Evolutionary conservation across 2,888 invertebrate species (phyloP).

Genomic region (Eurytoma californica): DNA sequence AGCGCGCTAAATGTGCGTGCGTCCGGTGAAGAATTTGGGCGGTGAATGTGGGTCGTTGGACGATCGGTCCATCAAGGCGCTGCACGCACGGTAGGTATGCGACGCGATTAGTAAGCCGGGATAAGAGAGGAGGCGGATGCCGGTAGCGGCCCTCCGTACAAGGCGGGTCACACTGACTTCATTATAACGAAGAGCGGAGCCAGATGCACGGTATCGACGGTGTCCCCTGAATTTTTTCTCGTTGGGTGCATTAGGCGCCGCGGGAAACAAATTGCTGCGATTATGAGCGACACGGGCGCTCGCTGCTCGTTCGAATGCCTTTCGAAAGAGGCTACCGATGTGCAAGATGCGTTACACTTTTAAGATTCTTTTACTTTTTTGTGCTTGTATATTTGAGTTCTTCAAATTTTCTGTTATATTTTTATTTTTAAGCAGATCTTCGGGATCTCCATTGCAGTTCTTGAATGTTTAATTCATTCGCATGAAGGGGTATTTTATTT

Average conservation of each 20-base stretch:
- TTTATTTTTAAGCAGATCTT: no score
- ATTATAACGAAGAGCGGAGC: slow-evolving; percentile 40
- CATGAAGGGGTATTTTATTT: no score
- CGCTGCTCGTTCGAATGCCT: not conserved
- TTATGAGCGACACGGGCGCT: not conserved
- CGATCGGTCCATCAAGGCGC: no score
- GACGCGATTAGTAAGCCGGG: slow-evolving; percentile 34
- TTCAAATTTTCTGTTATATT: no score
- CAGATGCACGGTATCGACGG: not conserved
- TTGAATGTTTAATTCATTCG: no score
- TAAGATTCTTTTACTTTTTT: no score
- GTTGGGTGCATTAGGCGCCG: not conserved
- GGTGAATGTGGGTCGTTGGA: no score
- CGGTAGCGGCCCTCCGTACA: slow-evolving; percentile 13
- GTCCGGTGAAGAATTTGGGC: no score
- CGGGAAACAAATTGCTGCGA: slow-evolving; percentile 16
- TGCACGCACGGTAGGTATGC: slow-evolving; percentile 26
- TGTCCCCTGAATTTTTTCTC: slow-evolving; percentile 25
- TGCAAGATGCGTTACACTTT: no score
- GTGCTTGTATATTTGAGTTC: no score
- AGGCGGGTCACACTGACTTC: slow-evolving; percentile 37
- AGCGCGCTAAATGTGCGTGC: no score
- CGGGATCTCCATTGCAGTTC: no score
- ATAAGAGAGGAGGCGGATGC: slow-evolving; percentile 28
- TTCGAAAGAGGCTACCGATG: not conserved